Evolutionary conservation across 2,797 vertebrate genomes (phyloP).

Genomic region (Melanotaenia maccullochi): DNA sequence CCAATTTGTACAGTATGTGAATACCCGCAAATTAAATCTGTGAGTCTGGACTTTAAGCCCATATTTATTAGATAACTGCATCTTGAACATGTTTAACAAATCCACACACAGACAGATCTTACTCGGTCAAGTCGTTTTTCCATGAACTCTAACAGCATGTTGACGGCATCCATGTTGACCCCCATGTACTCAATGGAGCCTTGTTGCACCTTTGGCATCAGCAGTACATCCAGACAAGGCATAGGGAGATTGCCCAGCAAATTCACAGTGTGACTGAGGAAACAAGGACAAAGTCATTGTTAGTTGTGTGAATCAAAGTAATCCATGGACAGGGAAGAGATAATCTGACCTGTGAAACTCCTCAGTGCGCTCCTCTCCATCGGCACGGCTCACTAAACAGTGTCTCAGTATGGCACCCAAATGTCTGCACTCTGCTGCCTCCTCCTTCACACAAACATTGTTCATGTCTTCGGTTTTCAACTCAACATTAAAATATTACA

Average conservation of each 20-base stretch:
- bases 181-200: conserved; percentile 92
- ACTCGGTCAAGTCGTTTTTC: conserved; percentile 91
- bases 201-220: conserved; percentile 86
- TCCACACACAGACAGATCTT: conserved; percentile 39
- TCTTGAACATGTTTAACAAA: background rate
- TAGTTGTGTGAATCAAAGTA: background rate
- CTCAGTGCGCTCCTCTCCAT: conserved; percentile 89
- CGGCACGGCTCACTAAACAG: conserved; percentile 88
- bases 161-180: conserved; percentile 92
- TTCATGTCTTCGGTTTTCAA: background rate
- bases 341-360: conserved; percentile 89
- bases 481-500: background rate
- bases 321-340: background rate
- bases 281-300: background rate
- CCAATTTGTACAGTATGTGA: no score
- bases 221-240: conserved; percentile 89
- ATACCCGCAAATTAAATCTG: no score
- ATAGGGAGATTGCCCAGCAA: conserved; percentile 91
- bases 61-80: no score
- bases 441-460: conserved; percentile 82
- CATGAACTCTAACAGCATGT: conserved; percentile 88
- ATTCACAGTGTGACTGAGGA: conserved; percentile 88
- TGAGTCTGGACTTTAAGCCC: no score
- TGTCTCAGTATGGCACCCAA: conserved; percentile 90
- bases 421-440: conserved; percentile 87